Conservation (phyloP, 53 echinoderm and acorn worm species). For the Patiria pectinifera region DNA sequence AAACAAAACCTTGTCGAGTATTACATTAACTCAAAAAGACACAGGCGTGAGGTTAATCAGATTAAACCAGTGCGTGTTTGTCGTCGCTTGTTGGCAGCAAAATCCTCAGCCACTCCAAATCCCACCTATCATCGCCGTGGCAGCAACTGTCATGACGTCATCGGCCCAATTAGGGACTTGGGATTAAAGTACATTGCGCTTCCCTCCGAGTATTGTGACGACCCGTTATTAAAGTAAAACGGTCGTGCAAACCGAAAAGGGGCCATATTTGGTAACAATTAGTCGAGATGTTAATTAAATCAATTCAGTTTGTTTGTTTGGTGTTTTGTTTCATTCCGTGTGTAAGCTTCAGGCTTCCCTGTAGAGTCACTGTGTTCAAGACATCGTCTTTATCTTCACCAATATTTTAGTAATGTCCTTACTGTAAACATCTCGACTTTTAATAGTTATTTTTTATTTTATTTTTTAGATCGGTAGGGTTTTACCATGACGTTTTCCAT, state of each 20-base stretch:
- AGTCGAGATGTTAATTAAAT: too few relatives aligned
- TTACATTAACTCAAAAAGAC: not conserved
- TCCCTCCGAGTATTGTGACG: not conserved
- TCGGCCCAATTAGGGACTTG: not conserved
- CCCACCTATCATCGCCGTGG: not conserved
- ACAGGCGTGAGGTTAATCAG: not conserved
- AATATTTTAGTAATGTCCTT: too few relatives aligned
- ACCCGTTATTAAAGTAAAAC: not conserved
- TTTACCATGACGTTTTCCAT: too few relatives aligned
- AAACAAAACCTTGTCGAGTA: not conserved
- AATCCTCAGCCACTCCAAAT: not conserved
- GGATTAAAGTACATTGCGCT: not conserved
- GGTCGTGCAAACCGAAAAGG: not conserved
- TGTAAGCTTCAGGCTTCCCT: too few relatives aligned
- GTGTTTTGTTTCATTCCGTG: too few relatives aligned
- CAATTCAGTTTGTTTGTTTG: too few relatives aligned
- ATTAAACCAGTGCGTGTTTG: not conserved
- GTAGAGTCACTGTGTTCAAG: too few relatives aligned
- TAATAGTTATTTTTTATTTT: too few relatives aligned
- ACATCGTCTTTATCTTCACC: too few relatives aligned
- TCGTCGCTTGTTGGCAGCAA: not conserved
- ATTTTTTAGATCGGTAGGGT: too few relatives aligned
- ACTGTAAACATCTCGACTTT: too few relatives aligned
- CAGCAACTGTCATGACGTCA: conserved; percentile 22
- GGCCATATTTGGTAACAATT: too few relatives aligned